Conservation (phyloP, 2,113 vertebrate genomes). For the Pelodiscus sinensis region DNA sequence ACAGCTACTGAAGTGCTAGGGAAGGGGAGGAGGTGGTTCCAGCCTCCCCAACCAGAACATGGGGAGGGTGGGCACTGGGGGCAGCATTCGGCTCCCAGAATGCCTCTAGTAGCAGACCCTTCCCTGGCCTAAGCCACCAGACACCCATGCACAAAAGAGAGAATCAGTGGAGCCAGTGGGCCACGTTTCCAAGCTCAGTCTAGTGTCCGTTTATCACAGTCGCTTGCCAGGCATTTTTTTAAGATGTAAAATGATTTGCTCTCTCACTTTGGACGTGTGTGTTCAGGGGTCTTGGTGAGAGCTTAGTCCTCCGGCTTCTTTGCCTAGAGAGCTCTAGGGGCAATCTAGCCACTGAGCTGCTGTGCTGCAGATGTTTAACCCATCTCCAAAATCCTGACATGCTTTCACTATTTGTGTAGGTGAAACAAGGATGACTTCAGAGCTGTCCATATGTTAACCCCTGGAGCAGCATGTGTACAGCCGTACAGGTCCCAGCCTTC, state of each 20-base stretch:
- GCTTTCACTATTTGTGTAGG: constrained; percentile 7
- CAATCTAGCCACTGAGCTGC: constrained; percentile 14
- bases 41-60: too few relatives aligned
- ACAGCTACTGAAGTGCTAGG: too few relatives aligned
- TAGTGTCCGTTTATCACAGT: constrained; percentile 11
- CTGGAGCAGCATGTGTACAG: constrained; percentile 54
- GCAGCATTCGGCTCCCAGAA: too few relatives aligned
- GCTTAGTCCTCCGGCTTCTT: constrained; percentile 55
- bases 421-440: constrained; percentile 4
- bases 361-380: constrained; percentile 14
- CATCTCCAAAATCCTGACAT: not conserved
- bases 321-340: constrained; percentile 55
- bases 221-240: constrained; percentile 27
- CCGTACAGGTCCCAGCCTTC: constrained; percentile 27
- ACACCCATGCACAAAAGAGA: constrained; percentile 14
- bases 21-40: too few relatives aligned
- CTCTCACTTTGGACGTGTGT: not conserved
- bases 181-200: not conserved
- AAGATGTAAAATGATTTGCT: not conserved
- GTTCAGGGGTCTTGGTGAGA: constrained; percentile 31
- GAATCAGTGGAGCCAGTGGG: not conserved
- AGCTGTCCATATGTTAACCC: not conserved
- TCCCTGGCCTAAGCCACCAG: too few relatives aligned
- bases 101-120: too few relatives aligned
- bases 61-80: too few relatives aligned